phyloP scores from a whole-genome alignment of 2,888 invertebrate genomes.

The Xylota segnis region DNA sequence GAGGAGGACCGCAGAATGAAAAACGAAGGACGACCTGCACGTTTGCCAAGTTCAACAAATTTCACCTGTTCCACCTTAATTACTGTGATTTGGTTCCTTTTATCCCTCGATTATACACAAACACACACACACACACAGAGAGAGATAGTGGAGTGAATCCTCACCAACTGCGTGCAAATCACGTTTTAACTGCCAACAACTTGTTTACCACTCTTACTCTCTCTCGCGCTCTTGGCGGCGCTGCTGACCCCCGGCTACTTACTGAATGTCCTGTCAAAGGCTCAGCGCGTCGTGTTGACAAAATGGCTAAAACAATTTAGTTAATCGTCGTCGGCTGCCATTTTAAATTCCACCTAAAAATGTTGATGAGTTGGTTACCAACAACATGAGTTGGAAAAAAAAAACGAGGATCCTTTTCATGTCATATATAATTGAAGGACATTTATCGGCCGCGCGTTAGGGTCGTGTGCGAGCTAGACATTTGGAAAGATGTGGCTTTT shows the following conservation, averaged over 20 bases:
- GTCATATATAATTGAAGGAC: constrained; percentile 43
- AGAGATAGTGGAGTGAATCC: constrained; percentile 45
- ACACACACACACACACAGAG: not conserved
- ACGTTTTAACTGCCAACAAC: constrained; percentile 67
- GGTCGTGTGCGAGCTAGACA: not conserved
- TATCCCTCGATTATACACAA: constrained; percentile 39
- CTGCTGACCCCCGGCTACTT: not conserved
- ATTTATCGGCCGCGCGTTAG: constrained; percentile 26
- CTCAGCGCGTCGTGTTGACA: constrained; percentile 47
- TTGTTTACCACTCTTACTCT: constrained; percentile 34
- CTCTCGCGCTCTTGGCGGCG: too few species aligned
- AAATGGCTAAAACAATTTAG: constrained; percentile 68
- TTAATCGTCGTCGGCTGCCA: constrained; percentile 54
- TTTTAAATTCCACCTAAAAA: constrained; percentile 57
- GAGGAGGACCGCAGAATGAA: constrained; percentile 8
- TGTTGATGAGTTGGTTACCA: constrained; percentile 53
- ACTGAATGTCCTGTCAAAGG: constrained; percentile 16
- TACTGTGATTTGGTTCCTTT: constrained; percentile 68
- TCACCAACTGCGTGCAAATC: constrained; percentile 61
- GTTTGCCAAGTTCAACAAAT: constrained; percentile 56
- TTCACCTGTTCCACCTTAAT: constrained; percentile 72
- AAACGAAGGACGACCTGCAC: constrained; percentile 38
- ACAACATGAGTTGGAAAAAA: constrained; percentile 11
- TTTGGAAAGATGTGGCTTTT: not conserved
- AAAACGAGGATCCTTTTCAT: constrained; percentile 21